Base-by-base conservation (phyloP, 2,113 vertebrate genomes). In the Salvelinus sp. region DNA sequence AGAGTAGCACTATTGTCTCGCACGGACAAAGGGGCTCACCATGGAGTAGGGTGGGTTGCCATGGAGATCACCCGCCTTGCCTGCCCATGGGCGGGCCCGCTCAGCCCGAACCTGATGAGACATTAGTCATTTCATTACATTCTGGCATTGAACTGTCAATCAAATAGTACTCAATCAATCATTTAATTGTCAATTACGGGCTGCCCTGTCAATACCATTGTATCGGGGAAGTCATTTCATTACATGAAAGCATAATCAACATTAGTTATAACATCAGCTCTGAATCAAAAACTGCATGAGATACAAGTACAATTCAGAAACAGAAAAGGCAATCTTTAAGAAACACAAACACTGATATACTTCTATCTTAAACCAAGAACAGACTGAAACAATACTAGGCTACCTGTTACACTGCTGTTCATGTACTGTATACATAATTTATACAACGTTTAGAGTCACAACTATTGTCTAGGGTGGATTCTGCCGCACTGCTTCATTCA, bases 61-160 rank as follows among this genome's bases (percentile, higher is more conserved):
- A 87, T 79, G 79, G 81, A 83, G 81, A 85, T 74, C 74, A 72
- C 80, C 78, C 66, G 71, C 69, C 80, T 86, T 67, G 65, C 81
- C 79, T 75, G 70, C 68, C 69, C 69, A 79, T 77, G 77, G 72
- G 81, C 69, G 77, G 70, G 79, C 75, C 70, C 74, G 73, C 80
- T 87, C 77, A 57, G 83, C 71, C 58, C 82, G 65, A 73, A 89
- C 77, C 58, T 86, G 87, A 88, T 83, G 85, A 79, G 83, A 87
- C 79, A 76, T 14, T 28, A 78, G 85, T 86, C 77, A 76, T 70
- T 73, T 81, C 75, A 25, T 81, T 83, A 79, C 67, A 82, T 54
- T 75, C 63, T 13, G 63, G 73, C 72, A 74, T 78, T 69, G 72
- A 84, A 63, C 74, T 62, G 25, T 77, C 76, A 75, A 33, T 81